Evolutionary conservation across 1,140 invertebrate species (phyloP).

Genomic region (Aphelinus atriplicis): DNA sequence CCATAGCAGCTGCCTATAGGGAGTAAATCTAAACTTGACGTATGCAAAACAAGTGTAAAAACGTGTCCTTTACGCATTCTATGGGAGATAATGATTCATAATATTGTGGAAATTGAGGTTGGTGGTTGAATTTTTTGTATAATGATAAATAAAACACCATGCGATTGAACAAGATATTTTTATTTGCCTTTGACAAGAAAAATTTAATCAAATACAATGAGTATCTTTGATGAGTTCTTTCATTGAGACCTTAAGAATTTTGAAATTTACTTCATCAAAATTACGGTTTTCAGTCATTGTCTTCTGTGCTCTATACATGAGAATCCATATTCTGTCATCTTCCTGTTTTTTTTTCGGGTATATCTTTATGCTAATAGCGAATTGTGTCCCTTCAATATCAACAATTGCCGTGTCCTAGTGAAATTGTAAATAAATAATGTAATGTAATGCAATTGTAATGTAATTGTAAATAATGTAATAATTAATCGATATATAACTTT

Average conservation of each 20-base stretch:
- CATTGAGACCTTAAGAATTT: constrained; percentile 1
- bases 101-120: too few relatives aligned
- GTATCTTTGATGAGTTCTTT: neutral
- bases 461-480: too few relatives aligned
- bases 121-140: too few relatives aligned
- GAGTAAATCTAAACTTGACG: too few relatives aligned
- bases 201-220: neutral
- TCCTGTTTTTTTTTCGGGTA: neutral
- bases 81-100: too few relatives aligned
- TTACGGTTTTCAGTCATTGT: constrained; percentile 6
- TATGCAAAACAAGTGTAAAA: too few relatives aligned
- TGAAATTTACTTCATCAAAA: constrained; percentile 18
- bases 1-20: too few relatives aligned
- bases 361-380: constrained; percentile 3
- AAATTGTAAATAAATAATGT: neutral
- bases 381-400: constrained; percentile 5
- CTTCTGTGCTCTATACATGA: constrained; percentile 2
- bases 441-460: too few relatives aligned
- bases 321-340: constrained; percentile 5
- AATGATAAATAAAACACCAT: too few relatives aligned
- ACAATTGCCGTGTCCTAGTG: neutral
- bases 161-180: too few relatives aligned
- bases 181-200: too few relatives aligned
- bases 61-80: too few relatives aligned
- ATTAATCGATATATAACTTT: neutral